A percentile compares a stretch with the other conserved stretches of the same genome.
These are phyloP conservation scores for Chloroceryle inda DNA, from an alignment of 2,797 vertebrate species.

Conservation along the genomic window DNA sequence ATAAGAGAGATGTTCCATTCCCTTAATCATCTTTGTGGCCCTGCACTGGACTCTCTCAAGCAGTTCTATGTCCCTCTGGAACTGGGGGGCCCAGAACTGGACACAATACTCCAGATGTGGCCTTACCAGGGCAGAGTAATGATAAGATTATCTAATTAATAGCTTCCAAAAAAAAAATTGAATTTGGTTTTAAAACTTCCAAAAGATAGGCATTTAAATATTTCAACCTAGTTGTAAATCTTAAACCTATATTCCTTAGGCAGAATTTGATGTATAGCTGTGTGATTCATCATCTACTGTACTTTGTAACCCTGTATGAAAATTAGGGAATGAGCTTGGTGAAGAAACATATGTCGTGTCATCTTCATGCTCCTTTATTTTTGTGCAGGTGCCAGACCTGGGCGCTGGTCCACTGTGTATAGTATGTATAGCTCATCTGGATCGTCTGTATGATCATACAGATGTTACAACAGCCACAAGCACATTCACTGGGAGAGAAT, in stretches of 20 bases:
- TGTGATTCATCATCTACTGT: neutral
- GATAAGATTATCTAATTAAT: neutral
- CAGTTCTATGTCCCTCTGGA: too few relatives aligned
- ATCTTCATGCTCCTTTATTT: neutral
- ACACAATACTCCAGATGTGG: too few relatives aligned
- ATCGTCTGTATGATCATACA: neutral
- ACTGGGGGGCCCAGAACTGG: too few relatives aligned
- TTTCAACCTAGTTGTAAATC: neutral
- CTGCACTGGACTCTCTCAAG: too few relatives aligned
- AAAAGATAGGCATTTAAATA: neutral
- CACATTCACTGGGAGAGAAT: neutral
- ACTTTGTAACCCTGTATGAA: neutral
- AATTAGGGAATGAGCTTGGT: neutral
- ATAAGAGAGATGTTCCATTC: too few relatives aligned
- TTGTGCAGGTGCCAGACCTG: neutral
- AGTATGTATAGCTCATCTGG: neutral
- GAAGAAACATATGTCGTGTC: fast-evolving
- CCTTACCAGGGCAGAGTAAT: neutral
- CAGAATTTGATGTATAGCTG: neutral
- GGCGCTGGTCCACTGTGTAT: neutral
- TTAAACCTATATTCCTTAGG: neutral
- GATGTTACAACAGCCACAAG: neutral
- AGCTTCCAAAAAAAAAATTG: neutral
- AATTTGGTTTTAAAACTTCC: neutral
- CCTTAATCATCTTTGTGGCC: too few relatives aligned